Conservation (phyloP, 2,888 invertebrate species). For the Chloromyia formosa region DNA sequence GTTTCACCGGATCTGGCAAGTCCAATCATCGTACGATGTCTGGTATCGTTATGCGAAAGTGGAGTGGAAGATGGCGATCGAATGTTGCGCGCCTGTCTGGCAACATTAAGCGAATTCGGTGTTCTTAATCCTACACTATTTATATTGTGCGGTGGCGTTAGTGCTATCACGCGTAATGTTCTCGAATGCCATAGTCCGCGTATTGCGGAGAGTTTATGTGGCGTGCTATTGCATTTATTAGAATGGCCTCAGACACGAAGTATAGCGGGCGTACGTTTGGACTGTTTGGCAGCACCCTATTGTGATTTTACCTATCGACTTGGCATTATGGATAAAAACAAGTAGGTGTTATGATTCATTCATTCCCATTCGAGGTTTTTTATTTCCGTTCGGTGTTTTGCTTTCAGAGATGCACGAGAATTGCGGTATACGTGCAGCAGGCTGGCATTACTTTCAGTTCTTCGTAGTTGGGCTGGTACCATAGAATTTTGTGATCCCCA, state of each 20-base stretch:
- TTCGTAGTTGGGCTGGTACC: constrained; percentile 92
- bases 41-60: constrained; percentile 85
- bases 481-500: constrained; percentile 86
- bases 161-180: constrained; percentile 81
- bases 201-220: constrained; percentile 90
- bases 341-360: constrained; percentile 63
- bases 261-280: constrained; percentile 79
- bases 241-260: constrained; percentile 84
- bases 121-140: constrained; percentile 83
- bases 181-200: constrained; percentile 87
- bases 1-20: constrained; percentile 76
- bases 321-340: constrained; percentile 76
- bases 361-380: neutral
- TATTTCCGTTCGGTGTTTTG: too few species aligned
- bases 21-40: constrained; percentile 77
- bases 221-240: constrained; percentile 83
- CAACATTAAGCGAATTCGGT: constrained; percentile 88
- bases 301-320: constrained; percentile 88
- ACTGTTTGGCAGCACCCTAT: constrained; percentile 91
- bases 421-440: constrained; percentile 86
- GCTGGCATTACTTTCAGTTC: constrained; percentile 80
- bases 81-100: constrained; percentile 84
- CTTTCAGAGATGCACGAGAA: constrained; percentile 76
- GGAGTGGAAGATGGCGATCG: constrained; percentile 83
- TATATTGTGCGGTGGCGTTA: constrained; percentile 83